A percentile compares a stretch with the other conserved stretches of the same genome.
These are phyloP conservation scores for Trissonchulus latispiculum DNA, from an alignment of 2,888 invertebrate species.

Conservation along the genomic window DNA sequence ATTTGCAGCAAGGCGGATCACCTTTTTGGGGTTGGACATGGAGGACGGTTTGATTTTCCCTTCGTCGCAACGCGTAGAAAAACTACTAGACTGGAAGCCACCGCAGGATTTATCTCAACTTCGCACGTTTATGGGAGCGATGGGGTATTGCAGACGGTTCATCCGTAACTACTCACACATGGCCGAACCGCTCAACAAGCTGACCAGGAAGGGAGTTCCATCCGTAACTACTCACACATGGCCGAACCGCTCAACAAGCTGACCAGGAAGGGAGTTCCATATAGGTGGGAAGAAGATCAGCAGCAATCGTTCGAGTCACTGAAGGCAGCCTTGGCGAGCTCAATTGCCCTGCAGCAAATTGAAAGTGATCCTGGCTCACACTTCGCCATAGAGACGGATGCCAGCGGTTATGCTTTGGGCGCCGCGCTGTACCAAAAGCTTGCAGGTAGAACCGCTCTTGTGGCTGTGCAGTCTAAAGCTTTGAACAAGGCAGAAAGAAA, in stretches of 20 bases:
- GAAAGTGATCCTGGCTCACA: constrained; percentile 26
- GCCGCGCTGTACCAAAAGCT: constrained; percentile 31
- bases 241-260: too few relatives aligned
- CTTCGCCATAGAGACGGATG: constrained; percentile 32
- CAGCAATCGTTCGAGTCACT: constrained; percentile 25
- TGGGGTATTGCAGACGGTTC: constrained; percentile 25
- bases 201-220: constrained; percentile 27
- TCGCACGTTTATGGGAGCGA: constrained; percentile 29
- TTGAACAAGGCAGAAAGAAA: constrained; percentile 27
- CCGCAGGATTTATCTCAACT: constrained; percentile 28
- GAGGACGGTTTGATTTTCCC: too few relatives aligned
- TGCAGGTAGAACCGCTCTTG: constrained; percentile 25
- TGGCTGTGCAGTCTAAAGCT: constrained; percentile 31
- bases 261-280: too few relatives aligned
- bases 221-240: constrained; percentile 31
- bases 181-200: constrained; percentile 26
- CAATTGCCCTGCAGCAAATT: constrained; percentile 19
- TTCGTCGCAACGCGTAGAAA: too few relatives aligned
- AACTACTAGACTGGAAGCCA: too few relatives aligned
- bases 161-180: constrained; percentile 27
- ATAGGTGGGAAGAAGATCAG: too few relatives aligned
- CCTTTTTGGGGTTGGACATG: too few relatives aligned
- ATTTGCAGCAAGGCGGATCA: too few relatives aligned
- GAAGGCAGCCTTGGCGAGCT: too few relatives aligned
- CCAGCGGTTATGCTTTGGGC: constrained; percentile 31